phyloP scores from a whole-genome alignment of 2,113 vertebrate species.

The Mastomys natalensis region DNA sequence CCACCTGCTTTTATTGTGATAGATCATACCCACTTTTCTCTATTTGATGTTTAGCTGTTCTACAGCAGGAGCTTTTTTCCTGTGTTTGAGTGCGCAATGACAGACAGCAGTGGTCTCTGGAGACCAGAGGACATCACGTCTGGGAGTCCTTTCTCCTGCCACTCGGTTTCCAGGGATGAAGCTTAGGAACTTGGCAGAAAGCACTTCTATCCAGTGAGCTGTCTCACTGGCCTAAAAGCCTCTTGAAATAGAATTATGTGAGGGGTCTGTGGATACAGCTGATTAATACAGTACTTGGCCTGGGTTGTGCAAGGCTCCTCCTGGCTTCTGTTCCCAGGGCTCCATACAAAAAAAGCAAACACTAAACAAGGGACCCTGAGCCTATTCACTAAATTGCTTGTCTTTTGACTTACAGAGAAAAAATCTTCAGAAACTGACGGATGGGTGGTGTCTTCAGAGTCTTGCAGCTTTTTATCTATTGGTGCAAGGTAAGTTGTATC shows the following conservation, averaged over 20 bases:
- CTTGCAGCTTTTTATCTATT: conserved; percentile 99
- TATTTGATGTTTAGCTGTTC: conserved; percentile 35
- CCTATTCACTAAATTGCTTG: conserved; percentile 25
- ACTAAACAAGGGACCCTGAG: not conserved
- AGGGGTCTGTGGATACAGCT: not conserved
- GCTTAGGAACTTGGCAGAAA: not conserved
- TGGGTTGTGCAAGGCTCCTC: not conserved
- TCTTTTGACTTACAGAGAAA: conserved; percentile 84
- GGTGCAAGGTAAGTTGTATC: conserved; percentile 93
- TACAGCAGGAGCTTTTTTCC: not conserved
- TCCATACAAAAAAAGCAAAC: not conserved
- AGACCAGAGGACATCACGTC: no score
- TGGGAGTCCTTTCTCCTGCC: not conserved
- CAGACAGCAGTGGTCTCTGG: not conserved
- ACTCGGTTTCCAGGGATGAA: not conserved
- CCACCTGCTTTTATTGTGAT: not conserved
- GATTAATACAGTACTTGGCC: not conserved
- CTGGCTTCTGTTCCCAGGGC: not conserved
- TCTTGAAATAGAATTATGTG: not conserved
- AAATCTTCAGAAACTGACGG: conserved; percentile 94
- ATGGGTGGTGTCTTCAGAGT: conserved; percentile 99
- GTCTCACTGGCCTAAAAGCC: not conserved
- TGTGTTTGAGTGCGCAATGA: not conserved
- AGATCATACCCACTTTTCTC: not conserved
- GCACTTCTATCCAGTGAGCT: not conserved